Conservation (phyloP, 2,888 invertebrate species). For the Alviniconcha strummeri region DNA sequence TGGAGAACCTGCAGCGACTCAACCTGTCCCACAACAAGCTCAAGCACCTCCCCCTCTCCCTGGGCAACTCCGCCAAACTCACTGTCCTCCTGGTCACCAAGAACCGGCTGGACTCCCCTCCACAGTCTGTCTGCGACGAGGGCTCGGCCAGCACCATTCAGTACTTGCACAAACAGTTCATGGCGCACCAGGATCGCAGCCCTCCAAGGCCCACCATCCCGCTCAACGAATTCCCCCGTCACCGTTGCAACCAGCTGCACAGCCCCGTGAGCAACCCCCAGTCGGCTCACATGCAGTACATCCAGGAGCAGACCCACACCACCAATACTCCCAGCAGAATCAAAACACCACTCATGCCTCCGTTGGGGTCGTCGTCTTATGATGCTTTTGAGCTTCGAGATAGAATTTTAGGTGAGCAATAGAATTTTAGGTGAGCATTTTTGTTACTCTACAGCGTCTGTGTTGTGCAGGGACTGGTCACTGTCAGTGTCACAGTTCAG, state of each 20-base stretch:
- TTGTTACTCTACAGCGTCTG: no score
- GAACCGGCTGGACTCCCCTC: constrained; percentile 67
- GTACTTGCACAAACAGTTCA: constrained; percentile 58
- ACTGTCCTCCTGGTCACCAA: constrained; percentile 63
- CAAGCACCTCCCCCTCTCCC: constrained; percentile 63
- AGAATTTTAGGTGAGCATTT: constrained; percentile 49
- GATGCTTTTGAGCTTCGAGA: constrained; percentile 68
- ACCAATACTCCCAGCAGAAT: constrained; percentile 70
- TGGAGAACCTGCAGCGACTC: constrained; percentile 66
- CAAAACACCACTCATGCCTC: constrained; percentile 71
- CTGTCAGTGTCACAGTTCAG: no score
- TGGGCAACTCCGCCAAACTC: constrained; percentile 60
- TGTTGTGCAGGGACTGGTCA: background rate
- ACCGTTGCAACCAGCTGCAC: constrained; percentile 68
- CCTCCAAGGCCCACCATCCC: constrained; percentile 41
- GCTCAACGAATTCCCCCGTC: constrained; percentile 66
- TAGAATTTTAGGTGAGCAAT: constrained; percentile 69
- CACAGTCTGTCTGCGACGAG: constrained; percentile 67
- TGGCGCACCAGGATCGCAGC: constrained; percentile 28
- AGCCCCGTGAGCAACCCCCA: constrained; percentile 69
- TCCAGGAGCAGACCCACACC: constrained; percentile 72
- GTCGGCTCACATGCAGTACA: constrained; percentile 71
- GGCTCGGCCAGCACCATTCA: constrained; percentile 66
- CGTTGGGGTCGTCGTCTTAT: constrained; percentile 63
- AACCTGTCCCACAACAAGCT: constrained; percentile 70